Base-by-base conservation (phyloP, 2,113 vertebrate species). In the Guaruba guarouba region DNA sequence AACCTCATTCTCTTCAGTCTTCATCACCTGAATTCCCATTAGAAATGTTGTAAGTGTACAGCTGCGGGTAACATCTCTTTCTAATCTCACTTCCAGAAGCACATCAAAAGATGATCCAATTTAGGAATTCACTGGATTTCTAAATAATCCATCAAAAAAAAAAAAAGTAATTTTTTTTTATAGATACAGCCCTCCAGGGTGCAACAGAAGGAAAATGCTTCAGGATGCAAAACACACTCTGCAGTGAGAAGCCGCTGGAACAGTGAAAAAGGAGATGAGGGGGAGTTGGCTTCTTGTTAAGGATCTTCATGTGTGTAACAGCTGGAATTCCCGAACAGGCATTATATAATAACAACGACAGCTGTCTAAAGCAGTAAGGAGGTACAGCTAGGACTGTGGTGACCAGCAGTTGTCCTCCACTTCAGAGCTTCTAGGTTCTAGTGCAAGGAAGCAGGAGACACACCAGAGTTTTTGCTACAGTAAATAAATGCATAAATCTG, bases 311-410 rank as follows among this genome's bases (percentile, higher is more conserved):
- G 20, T 88, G 75, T 83, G 37, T 51, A 92, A 74, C 85, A 95
- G 90, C 93, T 96, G 93, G 71, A 95, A 96, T 93, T 92, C 43
- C 33, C 61, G 92, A 94, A 90, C 68, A 95, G 46, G 33, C 79
- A 78, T 88, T 93, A 80, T 70, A 77, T 33, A 92, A 82, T 2
- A 90, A 88, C n/a, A 95, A 88, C 13, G 82, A 86, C 87, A 86
- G 59, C 90, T 88, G 52, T 63, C 90, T 12, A 3, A 81, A 88
- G 67, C 67, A 76, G 22, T 82, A 74, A 95, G 67, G 41, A 82
- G 49, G 49, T 54, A 93, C 68, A 95, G 77, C 61, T 84, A 52
- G 66, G 52, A 82, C 41, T 54, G 16, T 1, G 10, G 57, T 19
- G 54, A 90, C 59, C 49, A 74, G 27, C 46, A 90, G 46, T 17